A percentile compares a stretch with the other conserved stretches of the same genome.
phyloP scores from a whole-genome alignment of 2,113 vertebrate species.

The Myrmophylax atrothorax region DNA sequence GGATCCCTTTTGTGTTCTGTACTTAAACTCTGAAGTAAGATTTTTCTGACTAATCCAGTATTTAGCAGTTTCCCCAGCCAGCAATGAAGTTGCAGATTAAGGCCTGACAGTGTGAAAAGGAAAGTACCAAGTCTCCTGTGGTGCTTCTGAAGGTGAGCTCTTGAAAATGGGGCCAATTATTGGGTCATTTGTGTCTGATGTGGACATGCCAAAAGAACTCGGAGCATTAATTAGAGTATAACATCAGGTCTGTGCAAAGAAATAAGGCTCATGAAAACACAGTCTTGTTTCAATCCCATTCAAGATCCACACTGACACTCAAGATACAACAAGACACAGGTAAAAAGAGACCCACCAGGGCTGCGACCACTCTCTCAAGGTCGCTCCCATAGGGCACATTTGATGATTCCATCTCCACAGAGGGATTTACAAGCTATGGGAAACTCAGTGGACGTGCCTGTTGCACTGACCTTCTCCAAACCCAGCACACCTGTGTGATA shows the following conservation, averaged over 20 bases:
- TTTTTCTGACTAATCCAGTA: not conserved
- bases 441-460: not conserved
- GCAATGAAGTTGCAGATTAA: not conserved
- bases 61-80: not conserved
- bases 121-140: not conserved
- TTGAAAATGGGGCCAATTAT: not conserved
- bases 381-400: not conserved
- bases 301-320: not conserved
- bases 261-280: not conserved
- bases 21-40: not conserved
- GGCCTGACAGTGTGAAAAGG: not conserved
- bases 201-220: not conserved
- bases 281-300: not conserved
- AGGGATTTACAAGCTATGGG: not conserved
- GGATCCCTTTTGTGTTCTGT: not conserved
- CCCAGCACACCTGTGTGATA: not conserved
- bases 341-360: not conserved
- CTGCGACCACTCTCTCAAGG: not conserved
- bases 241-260: not conserved
- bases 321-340: not conserved
- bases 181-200: slow-evolving; percentile 5
- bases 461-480: not conserved
- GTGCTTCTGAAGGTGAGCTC: not conserved
- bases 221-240: not conserved
- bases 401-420: not conserved